Conservation (phyloP, 2,888 invertebrate genomes). For the Camponotus fellah region DNA sequence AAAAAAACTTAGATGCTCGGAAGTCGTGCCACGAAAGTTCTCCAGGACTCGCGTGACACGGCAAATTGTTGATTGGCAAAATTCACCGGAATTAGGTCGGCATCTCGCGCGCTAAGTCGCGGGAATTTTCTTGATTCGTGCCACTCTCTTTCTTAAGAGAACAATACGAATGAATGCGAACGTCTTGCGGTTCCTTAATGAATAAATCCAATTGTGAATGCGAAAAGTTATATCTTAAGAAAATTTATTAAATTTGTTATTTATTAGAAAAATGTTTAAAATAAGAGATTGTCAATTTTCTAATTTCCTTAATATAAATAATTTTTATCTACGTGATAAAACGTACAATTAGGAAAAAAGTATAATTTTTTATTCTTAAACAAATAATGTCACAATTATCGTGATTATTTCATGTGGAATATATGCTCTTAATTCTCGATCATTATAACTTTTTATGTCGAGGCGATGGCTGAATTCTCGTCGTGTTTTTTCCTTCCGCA, state of each 20-base stretch:
- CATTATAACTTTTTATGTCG: conserved; percentile 25
- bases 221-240: not conserved
- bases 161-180: not conserved
- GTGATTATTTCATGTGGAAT: not conserved
- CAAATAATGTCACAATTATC: not conserved
- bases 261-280: not conserved
- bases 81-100: conserved; percentile 58
- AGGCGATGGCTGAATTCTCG: not conserved
- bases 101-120: conserved; percentile 42
- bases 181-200: not conserved
- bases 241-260: not conserved
- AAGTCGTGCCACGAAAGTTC: conserved; percentile 50
- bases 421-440: not conserved
- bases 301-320: not conserved
- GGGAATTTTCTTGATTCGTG: conserved; percentile 57
- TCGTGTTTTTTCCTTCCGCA: not conserved
- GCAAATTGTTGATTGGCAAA: conserved; percentile 60
- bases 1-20: conserved; percentile 28
- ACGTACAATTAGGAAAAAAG: not conserved
- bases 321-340: not conserved
- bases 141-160: not conserved
- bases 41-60: conserved; percentile 32
- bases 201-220: not conserved
- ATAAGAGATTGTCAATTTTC: not conserved
- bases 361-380: conserved; percentile 1